A percentile compares a stretch with the other conserved stretches of the same genome.
Evolutionary conservation across 2,888 invertebrate species (phyloP).

Genomic region (Volucella bombylans): DNA sequence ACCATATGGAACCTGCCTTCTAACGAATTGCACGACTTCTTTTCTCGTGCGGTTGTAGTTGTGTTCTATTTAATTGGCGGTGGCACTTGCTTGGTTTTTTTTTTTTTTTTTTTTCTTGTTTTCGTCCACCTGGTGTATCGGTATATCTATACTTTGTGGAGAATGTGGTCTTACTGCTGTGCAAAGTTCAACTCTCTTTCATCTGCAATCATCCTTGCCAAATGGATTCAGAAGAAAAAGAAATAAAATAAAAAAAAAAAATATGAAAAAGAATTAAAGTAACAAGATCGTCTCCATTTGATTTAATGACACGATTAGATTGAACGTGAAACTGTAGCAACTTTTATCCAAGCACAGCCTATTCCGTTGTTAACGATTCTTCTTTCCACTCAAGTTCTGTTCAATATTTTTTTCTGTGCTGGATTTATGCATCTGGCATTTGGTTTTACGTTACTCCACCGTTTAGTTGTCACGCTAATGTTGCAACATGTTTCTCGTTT

Average conservation of each 20-base stretch:
- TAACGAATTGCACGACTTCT: conserved; percentile 30
- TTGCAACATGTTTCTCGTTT: conserved; percentile 1
- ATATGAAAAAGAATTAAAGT: conserved; percentile 6
- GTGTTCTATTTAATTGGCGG: background rate
- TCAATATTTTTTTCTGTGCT: background rate
- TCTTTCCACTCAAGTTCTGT: conserved; percentile 12
- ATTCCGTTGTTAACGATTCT: conserved; percentile 18
- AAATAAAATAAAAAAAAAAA: background rate
- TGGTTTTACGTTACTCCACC: conserved; percentile 29
- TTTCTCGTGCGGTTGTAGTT: background rate
- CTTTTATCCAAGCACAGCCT: conserved; percentile 8
- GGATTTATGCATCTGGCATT: conserved; percentile 43
- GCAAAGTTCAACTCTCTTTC: conserved; percentile 40
- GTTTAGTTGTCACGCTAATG: conserved; percentile 15
- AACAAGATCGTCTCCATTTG: conserved; percentile 56
- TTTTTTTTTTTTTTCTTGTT: too few species aligned
- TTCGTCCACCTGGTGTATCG: conserved; percentile 7
- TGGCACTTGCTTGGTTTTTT: conserved; percentile 1
- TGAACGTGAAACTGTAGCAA: conserved; percentile 25
- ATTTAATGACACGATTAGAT: conserved; percentile 45
- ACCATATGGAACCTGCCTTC: background rate
- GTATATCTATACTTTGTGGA: conserved; percentile 1
- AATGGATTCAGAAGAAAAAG: background rate
- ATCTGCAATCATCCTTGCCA: conserved; percentile 55
- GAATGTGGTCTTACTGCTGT: conserved; percentile 68